Percentiles rank a stretch among this genome's conserved stretches.
Evolutionary conservation across 1,140 invertebrate genomes (phyloP).

Genomic region (Calliopsis andreniformis): DNA sequence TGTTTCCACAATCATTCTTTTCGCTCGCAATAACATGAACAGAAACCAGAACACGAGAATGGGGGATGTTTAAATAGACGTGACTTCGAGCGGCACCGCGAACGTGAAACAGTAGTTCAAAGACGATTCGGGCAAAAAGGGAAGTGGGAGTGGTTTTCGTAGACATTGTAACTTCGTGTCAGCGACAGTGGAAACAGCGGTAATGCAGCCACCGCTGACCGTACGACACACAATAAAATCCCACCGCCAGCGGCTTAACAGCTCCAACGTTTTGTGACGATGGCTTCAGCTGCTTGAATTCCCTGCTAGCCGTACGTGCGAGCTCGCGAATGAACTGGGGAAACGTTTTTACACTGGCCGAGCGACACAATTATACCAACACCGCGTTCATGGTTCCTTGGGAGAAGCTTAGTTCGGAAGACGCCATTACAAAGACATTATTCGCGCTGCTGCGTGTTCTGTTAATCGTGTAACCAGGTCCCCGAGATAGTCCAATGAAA

Average conservation of each 20-base stretch:
- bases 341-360: constrained; percentile 44
- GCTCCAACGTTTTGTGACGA: constrained; percentile 64
- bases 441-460: no score
- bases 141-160: constrained; percentile 1
- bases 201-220: constrained; percentile 47
- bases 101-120: constrained; percentile 15
- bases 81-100: constrained; percentile 1
- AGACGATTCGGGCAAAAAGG: background rate
- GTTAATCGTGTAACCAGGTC: no score
- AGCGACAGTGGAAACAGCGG: constrained; percentile 44
- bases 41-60: background rate
- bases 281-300: constrained; percentile 49
- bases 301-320: constrained; percentile 49
- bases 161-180: constrained; percentile 41
- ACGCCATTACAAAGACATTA: background rate
- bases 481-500: no score
- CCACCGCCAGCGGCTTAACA: constrained; percentile 63
- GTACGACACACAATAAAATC: constrained; percentile 64
- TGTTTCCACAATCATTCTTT: background rate
- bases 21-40: background rate
- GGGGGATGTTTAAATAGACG: constrained; percentile 7
- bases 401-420: background rate
- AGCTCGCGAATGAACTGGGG: constrained; percentile 16
- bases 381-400: background rate
- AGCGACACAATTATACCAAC: background rate